Base-by-base conservation (phyloP, 2,888 invertebrate species). In the Conchocele bisecta region DNA sequence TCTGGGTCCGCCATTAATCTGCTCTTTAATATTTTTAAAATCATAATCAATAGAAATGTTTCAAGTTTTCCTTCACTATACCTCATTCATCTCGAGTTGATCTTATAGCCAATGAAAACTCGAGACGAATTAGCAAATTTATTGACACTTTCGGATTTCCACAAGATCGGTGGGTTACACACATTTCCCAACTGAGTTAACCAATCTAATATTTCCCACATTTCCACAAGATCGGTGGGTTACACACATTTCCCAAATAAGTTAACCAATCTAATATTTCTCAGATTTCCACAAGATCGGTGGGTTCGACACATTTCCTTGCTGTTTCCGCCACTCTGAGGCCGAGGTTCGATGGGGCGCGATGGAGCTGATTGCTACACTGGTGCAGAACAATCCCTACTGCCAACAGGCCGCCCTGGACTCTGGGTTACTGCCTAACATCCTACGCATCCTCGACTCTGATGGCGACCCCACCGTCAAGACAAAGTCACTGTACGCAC, bases 321-420 rank as follows among this genome's bases (percentile, higher is more conserved):
- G 94, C 0, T 94, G 95, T 86, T 91, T 96, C 29, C 93, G 93
- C 72, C 94, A 94, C 28, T 91, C 92, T 5, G 93, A 95, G 80
- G 90, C 92, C 0, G 92, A 93, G 20, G 92, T 97, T 0, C 92
- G 95, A 35, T 93, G 93, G 69, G 91, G 92, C 39, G 93, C 95
- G 2, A 94, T 95, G 13, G 93, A 94, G 29, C 91, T 97, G 15
- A 92, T 97, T 2, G 97, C 95, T 0, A 95, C 95, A 83, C 90
- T 96, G 65, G 94, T 95, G 35, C 97, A 98, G 91, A 97, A 97
- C 91, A 97, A 97, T 91, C 94, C 95, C 0, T 95, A 93, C 88
- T 96, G 96, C 83, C 97, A 98, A 90, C 91, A 93, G 28, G 94
- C 95, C n/a, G 70, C 88, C 1, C 81, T 95, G 5, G 94, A 95